A percentile compares a stretch with the other conserved stretches of the same genome.
phyloP scores from a whole-genome alignment of 2,888 invertebrate genomes.

The Caenorhabditis virilis region DNA sequence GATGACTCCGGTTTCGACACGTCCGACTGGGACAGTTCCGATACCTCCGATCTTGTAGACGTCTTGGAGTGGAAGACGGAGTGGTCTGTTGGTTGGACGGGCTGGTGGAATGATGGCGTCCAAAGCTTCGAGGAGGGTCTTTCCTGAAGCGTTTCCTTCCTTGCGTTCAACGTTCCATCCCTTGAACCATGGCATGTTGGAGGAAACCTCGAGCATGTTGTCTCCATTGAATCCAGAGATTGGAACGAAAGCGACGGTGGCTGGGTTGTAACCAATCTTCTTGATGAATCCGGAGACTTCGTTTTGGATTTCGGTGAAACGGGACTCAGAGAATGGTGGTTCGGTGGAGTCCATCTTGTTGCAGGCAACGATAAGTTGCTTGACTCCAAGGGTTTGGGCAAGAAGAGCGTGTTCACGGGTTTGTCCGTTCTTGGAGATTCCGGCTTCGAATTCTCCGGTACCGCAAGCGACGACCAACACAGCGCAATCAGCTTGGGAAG shows the following conservation, averaged over 20 bases:
- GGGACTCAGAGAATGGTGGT: conserved; percentile 88
- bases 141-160: conserved; percentile 90
- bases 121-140: conserved; percentile 93
- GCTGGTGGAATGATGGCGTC: conserved; percentile 93
- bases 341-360: conserved; percentile 99
- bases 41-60: conserved; percentile 99
- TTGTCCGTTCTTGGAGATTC: conserved; percentile 98
- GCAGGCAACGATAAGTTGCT: conserved; percentile 97
- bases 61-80: conserved; percentile 97
- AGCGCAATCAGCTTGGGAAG: conserved; percentile 85
- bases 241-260: conserved; percentile 94
- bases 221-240: conserved; percentile 99
- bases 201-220: conserved; percentile 96
- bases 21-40: conserved; percentile 99
- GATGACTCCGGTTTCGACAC: conserved; percentile 95
- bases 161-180: conserved; percentile 95
- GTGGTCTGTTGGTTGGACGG: conserved; percentile 94
- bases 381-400: conserved; percentile 96
- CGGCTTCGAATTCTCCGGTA: conserved; percentile 98
- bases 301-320: conserved; percentile 98
- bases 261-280: conserved; percentile 99
- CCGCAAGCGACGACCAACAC: conserved; percentile 97
- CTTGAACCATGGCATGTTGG: conserved; percentile 90
- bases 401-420: conserved; percentile 97
- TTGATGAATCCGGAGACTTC: conserved; percentile 93